Evolutionary conservation across 64 coral and sea anemone species (phyloP).

Genomic region (Catalaphyllia jardinei): DNA sequence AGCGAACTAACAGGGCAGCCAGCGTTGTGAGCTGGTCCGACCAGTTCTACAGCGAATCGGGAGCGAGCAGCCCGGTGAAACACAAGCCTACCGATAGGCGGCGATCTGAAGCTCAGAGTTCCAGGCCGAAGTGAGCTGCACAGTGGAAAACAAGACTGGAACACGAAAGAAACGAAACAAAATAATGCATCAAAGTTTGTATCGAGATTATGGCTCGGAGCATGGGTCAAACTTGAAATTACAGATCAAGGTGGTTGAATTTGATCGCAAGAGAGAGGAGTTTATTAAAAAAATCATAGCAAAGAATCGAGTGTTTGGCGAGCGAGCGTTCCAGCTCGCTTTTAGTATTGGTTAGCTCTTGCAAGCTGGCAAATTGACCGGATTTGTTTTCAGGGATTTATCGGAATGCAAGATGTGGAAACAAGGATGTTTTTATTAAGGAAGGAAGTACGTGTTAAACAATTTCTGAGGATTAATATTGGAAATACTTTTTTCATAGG

Average conservation of each 20-base stretch:
- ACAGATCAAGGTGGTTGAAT: slow-evolving; percentile 37
- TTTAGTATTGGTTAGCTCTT: background rate
- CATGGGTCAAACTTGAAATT: slow-evolving; percentile 34
- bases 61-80: slow-evolving; percentile 64
- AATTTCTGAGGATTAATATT: slow-evolving; percentile 36
- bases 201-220: background rate
- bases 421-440: background rate
- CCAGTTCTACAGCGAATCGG: slow-evolving; percentile 48
- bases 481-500: background rate
- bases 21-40: slow-evolving; percentile 79
- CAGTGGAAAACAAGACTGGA: background rate
- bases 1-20: slow-evolving; percentile 52
- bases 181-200: background rate
- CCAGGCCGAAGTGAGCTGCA: slow-evolving; percentile 48
- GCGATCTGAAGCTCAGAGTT: slow-evolving; percentile 40
- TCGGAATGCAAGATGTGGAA: slow-evolving; percentile 29
- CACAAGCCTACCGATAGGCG: slow-evolving; percentile 50
- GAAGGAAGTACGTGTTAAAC: slow-evolving; percentile 36
- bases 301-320: background rate
- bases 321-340: background rate
- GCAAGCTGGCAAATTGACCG: slow-evolving; percentile 22
- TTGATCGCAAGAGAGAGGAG: background rate
- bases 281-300: slow-evolving; percentile 43
- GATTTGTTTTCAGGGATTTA: slow-evolving; percentile 10
- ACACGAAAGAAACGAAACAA: background rate